Base-by-base conservation (phyloP, 23 tunicate genomes). In the Clavelina lepadiformis region DNA sequence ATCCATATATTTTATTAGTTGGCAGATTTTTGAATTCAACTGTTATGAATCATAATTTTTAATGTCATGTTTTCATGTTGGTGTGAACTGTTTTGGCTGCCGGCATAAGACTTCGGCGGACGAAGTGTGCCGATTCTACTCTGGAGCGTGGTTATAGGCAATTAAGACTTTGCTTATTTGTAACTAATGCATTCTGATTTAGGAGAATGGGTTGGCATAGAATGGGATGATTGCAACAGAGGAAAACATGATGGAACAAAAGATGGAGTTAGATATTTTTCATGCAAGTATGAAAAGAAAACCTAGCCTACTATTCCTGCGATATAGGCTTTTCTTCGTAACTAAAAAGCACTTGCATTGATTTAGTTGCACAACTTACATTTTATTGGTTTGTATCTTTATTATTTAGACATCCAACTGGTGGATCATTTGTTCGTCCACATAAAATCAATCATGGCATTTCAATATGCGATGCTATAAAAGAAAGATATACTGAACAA, bases 231-330 rank as follows among this genome's bases (percentile, higher is more conserved):
- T 74, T 38, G 51, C 33, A 37, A 46, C 35, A 73, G 96, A 30
- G 96, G 96, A 58, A 80, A 80, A 61, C 96, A 88, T 53, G 45
- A 80, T 88, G 96, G 96, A 7, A 47, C 73, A 38, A 88, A 80
- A 88, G 65, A 88, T 80, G 88, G 88, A 4, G 88, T 88, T 28
- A 31, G 23, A 30, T 88, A 88, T 69, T 88, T 88, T 61, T 38
- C 44, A 23, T 88, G 96, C 82, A 63, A 38, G 72, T 63, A 58
- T 28, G 71, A n/a, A 45, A n/a, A n/a, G n/a, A n/a, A n/a, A n/a
- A n/a, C n/a, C n/a, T n/a, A n/a, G n/a, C n/a, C n/a, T n/a, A n/a
- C n/a, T n/a, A n/a, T n/a, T n/a, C n/a, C n/a, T n/a, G n/a, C n/a
- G n/a, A n/a, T n/a, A n/a, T n/a, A n/a, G n/a, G n/a, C n/a, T n/a